Base-by-base conservation (phyloP, 2,113 vertebrate genomes). In the Gymnorhina tibicen region DNA sequence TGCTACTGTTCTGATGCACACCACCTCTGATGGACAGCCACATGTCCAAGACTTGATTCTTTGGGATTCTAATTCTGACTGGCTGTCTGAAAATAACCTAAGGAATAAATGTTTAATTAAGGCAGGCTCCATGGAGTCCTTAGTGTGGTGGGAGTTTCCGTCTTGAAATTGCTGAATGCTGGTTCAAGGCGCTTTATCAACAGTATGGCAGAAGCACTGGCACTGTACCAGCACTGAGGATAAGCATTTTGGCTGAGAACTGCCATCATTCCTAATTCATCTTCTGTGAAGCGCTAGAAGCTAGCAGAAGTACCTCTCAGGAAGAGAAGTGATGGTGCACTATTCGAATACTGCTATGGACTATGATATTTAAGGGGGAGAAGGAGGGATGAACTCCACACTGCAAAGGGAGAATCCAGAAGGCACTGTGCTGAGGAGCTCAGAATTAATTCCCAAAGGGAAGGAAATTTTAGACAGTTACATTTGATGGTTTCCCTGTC, bases 71-170 rank as follows among this genome's bases (percentile, higher is more conserved):
- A 14, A 64, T 92, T 80, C 73, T 66, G 27, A 52, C 53, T 78
- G 30, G 6, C 39, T 77, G 18, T 46, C 68, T 0, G 0, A 69
- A 80, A 91, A 91, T 70, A 95, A 60, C 21, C 33, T 81, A 41
- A 49, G 19, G 47, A 91, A 30, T 91, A 74, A 89, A 80, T 75
- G 39, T 55, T 95, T 86, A 41, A 85, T 91, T 76, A 63, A 90
- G 44, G 17, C 59, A 73, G 58, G n/a, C 58, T 91, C 70, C 44
- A 2, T 30, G 20, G 49, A 75, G 62, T 55, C 78, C 70, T 75
- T 56, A 22, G 14, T 24, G 32, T 53, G 64, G 30, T 56, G n/a
- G 66, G 30, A 92, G 17, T 46, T 81, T 87, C 56, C 0, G 0
- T 81, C 52, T 28, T 74, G 58, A 85, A 93, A 68, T 32, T 47